These are phyloP conservation scores for Helleia helle DNA, from an alignment of 2,888 invertebrate genomes.

Conservation along the genomic window DNA sequence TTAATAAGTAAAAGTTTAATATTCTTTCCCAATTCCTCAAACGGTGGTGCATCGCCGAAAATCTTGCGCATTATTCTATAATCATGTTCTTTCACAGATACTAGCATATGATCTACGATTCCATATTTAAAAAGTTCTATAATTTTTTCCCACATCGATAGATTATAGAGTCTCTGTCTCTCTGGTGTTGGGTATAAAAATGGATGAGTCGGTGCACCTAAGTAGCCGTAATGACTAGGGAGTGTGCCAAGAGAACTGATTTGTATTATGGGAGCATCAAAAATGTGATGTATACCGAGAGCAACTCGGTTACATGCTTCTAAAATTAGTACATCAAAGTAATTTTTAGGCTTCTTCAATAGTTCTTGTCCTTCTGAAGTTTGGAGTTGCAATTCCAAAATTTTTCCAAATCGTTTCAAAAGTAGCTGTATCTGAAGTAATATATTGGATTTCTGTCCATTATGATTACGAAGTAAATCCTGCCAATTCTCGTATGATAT, in stretches of 20 bases:
- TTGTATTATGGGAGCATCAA: slow-evolving; percentile 23
- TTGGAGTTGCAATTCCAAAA: slow-evolving; percentile 22
- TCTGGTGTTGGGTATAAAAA: slow-evolving; percentile 19
- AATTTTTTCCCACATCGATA: slow-evolving; percentile 28
- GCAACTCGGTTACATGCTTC: slow-evolving; percentile 20
- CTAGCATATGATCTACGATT: slow-evolving; percentile 6
- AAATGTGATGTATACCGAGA: slow-evolving; percentile 20
- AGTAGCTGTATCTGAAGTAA: not conserved
- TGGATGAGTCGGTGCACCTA: slow-evolving; percentile 23
- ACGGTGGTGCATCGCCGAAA: slow-evolving; percentile 23
- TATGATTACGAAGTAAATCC: slow-evolving; percentile 8
- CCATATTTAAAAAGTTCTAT: slow-evolving; percentile 15
- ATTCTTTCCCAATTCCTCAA: slow-evolving; percentile 23
- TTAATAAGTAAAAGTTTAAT: slow-evolving; percentile 34
- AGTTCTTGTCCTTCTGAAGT: slow-evolving; percentile 24
- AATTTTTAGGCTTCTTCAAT: slow-evolving; percentile 20
- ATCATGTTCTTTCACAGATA: slow-evolving; percentile 15
- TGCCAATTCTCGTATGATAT: slow-evolving; percentile 24
- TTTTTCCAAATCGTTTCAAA: not conserved
- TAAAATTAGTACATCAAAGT: slow-evolving; percentile 23
- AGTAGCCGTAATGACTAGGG: slow-evolving; percentile 9
- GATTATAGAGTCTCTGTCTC: slow-evolving; percentile 23
- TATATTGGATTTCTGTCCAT: slow-evolving; percentile 4
- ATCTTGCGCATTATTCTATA: slow-evolving; percentile 20
- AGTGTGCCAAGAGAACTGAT: slow-evolving; percentile 22